Base-by-base conservation (phyloP, 1,140 invertebrate species). In the Macrosteles quadrilineatus region DNA sequence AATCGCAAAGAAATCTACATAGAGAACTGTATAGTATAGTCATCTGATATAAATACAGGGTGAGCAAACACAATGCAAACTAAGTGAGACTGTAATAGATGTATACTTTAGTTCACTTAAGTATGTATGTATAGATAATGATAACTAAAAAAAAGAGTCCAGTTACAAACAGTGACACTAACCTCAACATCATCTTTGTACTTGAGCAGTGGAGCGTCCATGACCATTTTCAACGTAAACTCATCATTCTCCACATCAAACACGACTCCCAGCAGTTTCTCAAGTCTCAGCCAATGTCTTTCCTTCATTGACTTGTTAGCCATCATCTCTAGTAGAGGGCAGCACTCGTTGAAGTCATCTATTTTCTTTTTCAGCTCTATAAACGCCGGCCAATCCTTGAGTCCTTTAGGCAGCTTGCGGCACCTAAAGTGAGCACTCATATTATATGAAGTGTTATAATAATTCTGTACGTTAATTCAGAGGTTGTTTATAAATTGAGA, bases 321-420 rank as follows among this genome's bases (percentile, higher is more conserved):
- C 94, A 97, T 96, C 70, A 96, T 77, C 78, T 95, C 92, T 14
- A 96, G 81, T 19, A 96, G 77, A 0, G 94, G 94, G 76, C 93
- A 94, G 66, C 90, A 92, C 77, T 95, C 91, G 77, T 91, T 95
- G 76, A 96, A 96, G 74, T 96, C 92, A 72, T 95, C 93, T 73
- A 97, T 94, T 78, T 92, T 95, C 72, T 91, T 92, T 73, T 93
- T 95, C 57, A 96, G 80, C 73, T 94, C 92, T 29, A 91, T 87
- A 80, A 86, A 97, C 0, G 94, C 94, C 1, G 91, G 91, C 93
- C 94, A 96, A 68, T 93, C 90, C 82, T 91, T 92, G 85, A 96
- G 88, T 4, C 85, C 92, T 80, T 87, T 89, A 0, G 94, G 94
- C 36, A 96, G 80, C 75, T 90, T 90, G 2, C 89, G 85, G 77